Evolutionary conservation across 2,888 invertebrate genomes (phyloP).

Genomic region (Cantharis rufa): DNA sequence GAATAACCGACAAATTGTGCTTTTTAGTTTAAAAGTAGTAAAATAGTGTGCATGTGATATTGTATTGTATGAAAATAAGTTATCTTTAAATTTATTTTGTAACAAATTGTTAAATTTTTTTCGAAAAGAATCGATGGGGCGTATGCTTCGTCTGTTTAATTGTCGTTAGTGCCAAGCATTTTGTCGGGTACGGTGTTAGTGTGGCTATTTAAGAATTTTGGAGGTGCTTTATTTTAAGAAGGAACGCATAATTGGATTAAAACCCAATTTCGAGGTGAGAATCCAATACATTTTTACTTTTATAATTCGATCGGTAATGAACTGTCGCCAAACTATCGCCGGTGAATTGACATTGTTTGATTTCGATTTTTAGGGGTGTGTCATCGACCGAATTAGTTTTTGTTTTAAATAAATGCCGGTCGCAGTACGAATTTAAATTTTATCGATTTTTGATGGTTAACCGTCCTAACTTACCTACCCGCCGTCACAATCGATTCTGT

Average conservation of each 20-base stretch:
- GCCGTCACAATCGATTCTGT: neutral
- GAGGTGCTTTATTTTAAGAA: constrained; percentile 1
- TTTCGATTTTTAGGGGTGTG: neutral
- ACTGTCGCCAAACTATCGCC: neutral
- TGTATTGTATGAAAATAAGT: neutral
- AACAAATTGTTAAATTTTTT: constrained; percentile 15
- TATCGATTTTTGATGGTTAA: neutral
- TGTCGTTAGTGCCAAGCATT: constrained; percentile 34
- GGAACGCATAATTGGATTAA: neutral
- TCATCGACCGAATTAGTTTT: neutral
- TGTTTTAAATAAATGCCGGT: neutral
- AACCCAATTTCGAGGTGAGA: neutral
- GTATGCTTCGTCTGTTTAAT: constrained; percentile 46
- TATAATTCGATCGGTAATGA: neutral
- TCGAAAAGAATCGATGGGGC: constrained; percentile 46
- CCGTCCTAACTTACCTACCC: neutral
- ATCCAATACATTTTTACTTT: neutral
- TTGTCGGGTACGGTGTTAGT: constrained; percentile 33
- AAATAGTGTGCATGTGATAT: constrained; percentile 20
- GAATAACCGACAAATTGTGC: constrained; percentile 27
- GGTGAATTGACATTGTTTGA: neutral
- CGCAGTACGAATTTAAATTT: neutral
- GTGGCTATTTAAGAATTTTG: constrained; percentile 22
- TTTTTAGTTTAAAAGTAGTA: constrained; percentile 21
- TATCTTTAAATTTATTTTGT: neutral